These are phyloP conservation scores for Mus caroli DNA, from an alignment of 2,797 vertebrate genomes.

Conservation along the genomic window DNA sequence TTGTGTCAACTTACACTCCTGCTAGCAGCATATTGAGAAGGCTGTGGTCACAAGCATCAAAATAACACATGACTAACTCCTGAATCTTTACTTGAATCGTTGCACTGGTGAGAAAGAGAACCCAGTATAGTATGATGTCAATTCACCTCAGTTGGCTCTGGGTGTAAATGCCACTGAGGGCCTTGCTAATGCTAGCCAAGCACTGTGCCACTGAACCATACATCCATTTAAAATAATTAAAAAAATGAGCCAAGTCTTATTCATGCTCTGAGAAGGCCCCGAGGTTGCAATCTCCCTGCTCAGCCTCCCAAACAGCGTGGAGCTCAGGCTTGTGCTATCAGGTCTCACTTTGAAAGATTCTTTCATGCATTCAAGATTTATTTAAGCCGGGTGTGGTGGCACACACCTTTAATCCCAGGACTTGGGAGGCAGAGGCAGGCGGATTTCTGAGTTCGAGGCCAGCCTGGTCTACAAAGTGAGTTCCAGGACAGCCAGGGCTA, in stretches of 20 bases:
- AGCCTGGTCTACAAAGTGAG: too few relatives aligned
- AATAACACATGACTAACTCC: neutral
- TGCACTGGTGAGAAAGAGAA: neutral
- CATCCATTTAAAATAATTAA: neutral
- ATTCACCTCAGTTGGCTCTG: neutral
- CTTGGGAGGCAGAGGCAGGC: too few relatives aligned
- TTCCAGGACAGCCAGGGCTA: too few relatives aligned
- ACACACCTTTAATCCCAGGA: too few relatives aligned
- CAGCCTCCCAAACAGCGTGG: neutral
- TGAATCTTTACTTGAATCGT: neutral
- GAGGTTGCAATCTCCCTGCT: neutral
- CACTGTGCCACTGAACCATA: neutral
- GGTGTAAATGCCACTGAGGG: neutral
- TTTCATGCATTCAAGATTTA: neutral
- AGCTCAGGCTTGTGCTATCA: neutral
- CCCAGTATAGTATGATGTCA: too few relatives aligned
- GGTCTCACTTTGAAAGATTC: neutral
- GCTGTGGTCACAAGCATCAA: accelerated
- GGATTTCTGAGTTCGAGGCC: too few relatives aligned
- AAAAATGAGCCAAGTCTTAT: neutral
- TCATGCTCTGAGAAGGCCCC: neutral
- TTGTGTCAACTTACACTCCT: accelerated
- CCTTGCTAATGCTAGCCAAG: neutral
- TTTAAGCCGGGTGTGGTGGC: neutral
- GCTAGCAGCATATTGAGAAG: neutral